Percentiles rank a stretch among this genome's conserved stretches.
Conservation (phyloP, 1,140 invertebrate species). For the Drosophila takahashii region DNA sequence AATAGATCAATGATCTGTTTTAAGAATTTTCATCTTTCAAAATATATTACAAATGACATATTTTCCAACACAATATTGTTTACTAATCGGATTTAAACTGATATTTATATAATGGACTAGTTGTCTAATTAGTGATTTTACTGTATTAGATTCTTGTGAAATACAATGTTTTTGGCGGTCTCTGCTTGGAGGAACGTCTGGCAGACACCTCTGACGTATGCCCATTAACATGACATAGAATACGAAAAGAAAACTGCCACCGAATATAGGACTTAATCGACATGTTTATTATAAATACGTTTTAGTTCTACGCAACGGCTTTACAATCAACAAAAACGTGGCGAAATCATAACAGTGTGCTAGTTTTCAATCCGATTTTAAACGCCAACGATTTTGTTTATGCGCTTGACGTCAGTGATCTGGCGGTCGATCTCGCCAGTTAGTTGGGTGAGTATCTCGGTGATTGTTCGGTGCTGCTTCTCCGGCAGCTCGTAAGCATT, state of each 20-base stretch:
- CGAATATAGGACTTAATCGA: slow-evolving; percentile 30
- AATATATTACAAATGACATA: too few species aligned
- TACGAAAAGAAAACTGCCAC: slow-evolving; percentile 4
- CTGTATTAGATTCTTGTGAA: not conserved
- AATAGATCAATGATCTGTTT: too few species aligned
- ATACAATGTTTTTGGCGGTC: slow-evolving; percentile 1
- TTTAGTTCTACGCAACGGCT: slow-evolving; percentile 13
- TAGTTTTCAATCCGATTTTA: slow-evolving; percentile 24
- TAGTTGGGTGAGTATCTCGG: slow-evolving; percentile 74
- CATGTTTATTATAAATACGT: slow-evolving; percentile 42
- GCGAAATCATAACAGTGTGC: slow-evolving; percentile 17
- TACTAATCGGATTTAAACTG: not conserved
- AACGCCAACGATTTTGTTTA: slow-evolving; percentile 74
- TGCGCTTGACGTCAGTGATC: slow-evolving; percentile 77
- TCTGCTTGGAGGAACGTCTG: slow-evolving; percentile 12
- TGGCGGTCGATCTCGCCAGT: slow-evolving; percentile 72
- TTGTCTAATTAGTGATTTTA: too few species aligned
- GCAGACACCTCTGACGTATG: slow-evolving; percentile 13
- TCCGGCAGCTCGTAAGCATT: slow-evolving; percentile 71
- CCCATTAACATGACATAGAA: not conserved
- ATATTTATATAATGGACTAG: too few species aligned
- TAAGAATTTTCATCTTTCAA: too few species aligned
- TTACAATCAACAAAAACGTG: slow-evolving; percentile 19
- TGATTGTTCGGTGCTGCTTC: slow-evolving; percentile 75
- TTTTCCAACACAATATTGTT: not conserved